Evolutionary conservation across 2,113 vertebrate species (phyloP).

Genomic region (Tupaia chinensis): DNA sequence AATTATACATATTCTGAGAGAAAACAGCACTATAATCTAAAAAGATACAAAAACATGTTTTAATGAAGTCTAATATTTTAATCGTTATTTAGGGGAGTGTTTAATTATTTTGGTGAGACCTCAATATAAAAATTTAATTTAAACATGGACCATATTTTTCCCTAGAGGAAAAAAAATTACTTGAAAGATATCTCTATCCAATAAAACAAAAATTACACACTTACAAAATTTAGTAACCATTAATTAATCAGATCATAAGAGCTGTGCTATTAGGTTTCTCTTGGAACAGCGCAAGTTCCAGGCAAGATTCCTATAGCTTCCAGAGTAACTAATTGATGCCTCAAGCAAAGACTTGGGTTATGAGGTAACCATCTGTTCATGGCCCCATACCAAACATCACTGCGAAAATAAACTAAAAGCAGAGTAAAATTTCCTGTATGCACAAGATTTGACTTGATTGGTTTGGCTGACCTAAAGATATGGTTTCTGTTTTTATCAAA

Average conservation of each 20-base stretch:
- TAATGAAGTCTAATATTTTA: conserved; percentile 48
- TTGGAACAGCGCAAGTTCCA: background rate
- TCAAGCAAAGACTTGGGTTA: conserved; percentile 11
- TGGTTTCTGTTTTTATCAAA: conserved; percentile 22
- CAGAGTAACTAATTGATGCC: background rate
- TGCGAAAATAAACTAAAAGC: conserved; percentile 48
- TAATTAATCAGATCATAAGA: conserved; percentile 56
- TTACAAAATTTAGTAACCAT: conserved; percentile 65
- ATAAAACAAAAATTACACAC: conserved; percentile 65
- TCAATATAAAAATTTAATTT: conserved; percentile 67
- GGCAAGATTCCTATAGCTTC: conserved; percentile 17
- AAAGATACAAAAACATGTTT: conserved; percentile 5
- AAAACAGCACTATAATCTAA: conserved; percentile 23
- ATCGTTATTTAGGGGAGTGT: conserved; percentile 12
- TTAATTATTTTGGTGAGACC: conserved; percentile 51
- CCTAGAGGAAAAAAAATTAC: conserved; percentile 35
- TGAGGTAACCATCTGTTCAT: conserved; percentile 33
- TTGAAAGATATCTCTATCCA: conserved; percentile 64
- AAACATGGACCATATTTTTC: conserved; percentile 48
- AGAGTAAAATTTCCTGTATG: background rate
- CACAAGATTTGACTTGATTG: background rate
- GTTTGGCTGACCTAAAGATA: conserved; percentile 31
- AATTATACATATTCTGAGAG: background rate
- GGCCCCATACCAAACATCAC: background rate
- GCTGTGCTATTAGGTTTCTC: conserved; percentile 8